These are phyloP conservation scores for Resseliella maxima DNA, from an alignment of 2,888 invertebrate genomes.

Conservation along the genomic window DNA sequence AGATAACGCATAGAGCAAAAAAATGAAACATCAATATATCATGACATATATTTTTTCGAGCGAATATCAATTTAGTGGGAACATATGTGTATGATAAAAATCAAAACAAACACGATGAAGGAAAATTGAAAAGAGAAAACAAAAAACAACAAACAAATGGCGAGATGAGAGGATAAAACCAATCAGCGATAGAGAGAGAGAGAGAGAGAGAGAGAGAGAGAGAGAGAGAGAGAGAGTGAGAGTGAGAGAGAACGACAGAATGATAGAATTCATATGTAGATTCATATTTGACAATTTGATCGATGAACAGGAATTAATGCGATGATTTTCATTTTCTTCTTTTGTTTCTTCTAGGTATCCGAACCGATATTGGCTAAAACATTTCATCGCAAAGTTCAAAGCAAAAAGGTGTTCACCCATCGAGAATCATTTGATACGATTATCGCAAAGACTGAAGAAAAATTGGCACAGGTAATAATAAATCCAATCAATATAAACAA, in stretches of 20 bases:
- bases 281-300: neutral
- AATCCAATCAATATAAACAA: too few species aligned
- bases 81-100: neutral
- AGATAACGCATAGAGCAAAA: neutral
- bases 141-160: neutral
- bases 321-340: conserved; percentile 43
- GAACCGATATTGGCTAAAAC: conserved; percentile 87
- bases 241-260: neutral
- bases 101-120: neutral
- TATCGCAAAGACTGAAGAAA: conserved; percentile 85
- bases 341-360: conserved; percentile 71
- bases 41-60: neutral
- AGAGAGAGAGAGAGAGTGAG: too few species aligned
- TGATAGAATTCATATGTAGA: too few species aligned
- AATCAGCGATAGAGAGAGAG: neutral
- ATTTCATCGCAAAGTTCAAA: conserved; percentile 91
- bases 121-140: neutral
- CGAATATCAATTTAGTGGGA: neutral
- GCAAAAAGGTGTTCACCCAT: conserved; percentile 89
- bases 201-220: too few species aligned
- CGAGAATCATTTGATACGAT: conserved; percentile 91
- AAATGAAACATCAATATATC: neutral
- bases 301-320: conserved; percentile 8
- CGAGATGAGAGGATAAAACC: neutral
- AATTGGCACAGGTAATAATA: conserved; percentile 74